Percentiles rank a stretch among this genome's conserved stretches.
Evolutionary conservation across 2,888 invertebrate species (phyloP).

Genomic region (Temnothorax unifasciatus): DNA sequence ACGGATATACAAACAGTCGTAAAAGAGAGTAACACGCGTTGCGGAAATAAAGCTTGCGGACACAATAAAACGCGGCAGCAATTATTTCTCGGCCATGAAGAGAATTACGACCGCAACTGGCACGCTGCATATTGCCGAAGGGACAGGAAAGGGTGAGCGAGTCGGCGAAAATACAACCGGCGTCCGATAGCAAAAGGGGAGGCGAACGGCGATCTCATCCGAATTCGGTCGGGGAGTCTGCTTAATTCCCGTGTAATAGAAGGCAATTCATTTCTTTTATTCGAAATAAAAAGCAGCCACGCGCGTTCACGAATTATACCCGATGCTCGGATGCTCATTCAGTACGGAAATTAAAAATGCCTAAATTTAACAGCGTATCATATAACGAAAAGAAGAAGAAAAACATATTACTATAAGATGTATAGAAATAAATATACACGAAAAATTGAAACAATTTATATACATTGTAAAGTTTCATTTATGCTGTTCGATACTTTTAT

Average conservation of each 20-base stretch:
- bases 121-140: slow-evolving; percentile 33
- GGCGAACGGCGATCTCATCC: background rate
- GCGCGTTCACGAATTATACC: background rate
- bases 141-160: background rate
- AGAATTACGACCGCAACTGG: slow-evolving; percentile 31
- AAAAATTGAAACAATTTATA: background rate
- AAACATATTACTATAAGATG: background rate
- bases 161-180: slow-evolving; percentile 39
- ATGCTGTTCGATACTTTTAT: background rate
- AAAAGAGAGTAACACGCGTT: slow-evolving; percentile 19
- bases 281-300: slow-evolving; percentile 30
- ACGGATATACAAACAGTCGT: slow-evolving; percentile 9
- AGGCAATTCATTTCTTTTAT: slow-evolving; percentile 45
- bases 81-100: slow-evolving; percentile 47
- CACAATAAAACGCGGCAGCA: slow-evolving; percentile 27
- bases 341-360: background rate
- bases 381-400: background rate
- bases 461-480: background rate
- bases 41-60: slow-evolving; percentile 31
- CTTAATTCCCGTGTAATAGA: slow-evolving; percentile 45
- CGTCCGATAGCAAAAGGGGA: slow-evolving; percentile 13
- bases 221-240: slow-evolving; percentile 39
- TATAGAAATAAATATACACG: background rate
- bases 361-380: background rate
- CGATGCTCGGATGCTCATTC: background rate